A percentile compares a stretch with the other conserved stretches of the same genome.
These are phyloP conservation scores for Erynnis tages DNA, from an alignment of 2,888 invertebrate species.

Conservation along the genomic window DNA sequence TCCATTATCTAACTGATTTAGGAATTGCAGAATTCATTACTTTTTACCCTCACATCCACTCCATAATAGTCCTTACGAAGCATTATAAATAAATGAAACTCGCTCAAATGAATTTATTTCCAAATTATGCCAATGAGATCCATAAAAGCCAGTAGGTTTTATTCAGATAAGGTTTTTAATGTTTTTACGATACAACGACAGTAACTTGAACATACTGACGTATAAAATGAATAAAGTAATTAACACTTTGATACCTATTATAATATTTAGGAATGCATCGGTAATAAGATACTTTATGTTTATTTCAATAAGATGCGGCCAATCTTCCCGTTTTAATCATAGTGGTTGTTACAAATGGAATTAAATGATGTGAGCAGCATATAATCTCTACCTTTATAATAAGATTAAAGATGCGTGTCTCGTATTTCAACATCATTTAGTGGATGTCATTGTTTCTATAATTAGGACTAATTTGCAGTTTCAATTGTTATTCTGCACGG, in stretches of 20 bases:
- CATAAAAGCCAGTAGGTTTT: not conserved
- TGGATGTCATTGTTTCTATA: constrained; percentile 71
- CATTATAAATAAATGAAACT: constrained; percentile 25
- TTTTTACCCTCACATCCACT: constrained; percentile 42
- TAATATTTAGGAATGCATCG: too few species aligned
- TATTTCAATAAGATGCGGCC: not conserved
- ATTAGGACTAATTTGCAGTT: constrained; percentile 76
- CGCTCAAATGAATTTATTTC: constrained; percentile 23
- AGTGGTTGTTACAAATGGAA: constrained; percentile 11
- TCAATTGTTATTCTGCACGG: constrained; percentile 71
- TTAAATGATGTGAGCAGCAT: constrained; percentile 19
- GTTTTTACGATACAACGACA: too few species aligned
- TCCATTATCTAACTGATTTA: constrained; percentile 77
- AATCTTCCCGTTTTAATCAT: constrained; percentile 7
- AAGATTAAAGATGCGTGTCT: constrained; percentile 60
- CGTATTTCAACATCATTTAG: constrained; percentile 57
- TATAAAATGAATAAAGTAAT: too few species aligned
- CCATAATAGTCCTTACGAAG: constrained; percentile 20
- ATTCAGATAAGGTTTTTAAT: not conserved
- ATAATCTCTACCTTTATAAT: constrained; percentile 1
- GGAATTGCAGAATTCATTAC: constrained; percentile 52
- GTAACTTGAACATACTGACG: too few species aligned
- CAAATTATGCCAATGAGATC: constrained; percentile 22
- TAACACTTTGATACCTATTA: too few species aligned
- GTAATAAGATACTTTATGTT: too few species aligned